Base-by-base conservation (phyloP, 2,113 vertebrate genomes). In the Orcinus orca region DNA sequence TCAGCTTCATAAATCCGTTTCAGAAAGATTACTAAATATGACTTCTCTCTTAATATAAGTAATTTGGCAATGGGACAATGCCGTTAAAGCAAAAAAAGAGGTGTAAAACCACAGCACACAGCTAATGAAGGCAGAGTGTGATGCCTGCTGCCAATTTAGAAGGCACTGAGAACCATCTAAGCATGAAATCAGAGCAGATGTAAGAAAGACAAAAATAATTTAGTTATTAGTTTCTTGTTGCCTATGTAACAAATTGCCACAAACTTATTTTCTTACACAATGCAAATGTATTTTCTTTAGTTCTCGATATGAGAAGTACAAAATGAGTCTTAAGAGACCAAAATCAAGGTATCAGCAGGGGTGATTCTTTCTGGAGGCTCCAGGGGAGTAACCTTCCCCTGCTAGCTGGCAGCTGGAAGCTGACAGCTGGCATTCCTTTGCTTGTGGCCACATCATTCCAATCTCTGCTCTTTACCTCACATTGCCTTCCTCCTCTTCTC, bases 1-100 rank as follows among this genome's bases (percentile, higher is more conserved):
- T 53, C 63, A 1, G n/a, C 4, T 90, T 92, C 23, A 10, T 41
- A 79, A 81, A 9, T 53, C 60, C 86, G 21, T 71, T 92, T 82
- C 60, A 47, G n/a, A 94, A 73, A 94, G 6, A 90, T 67, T 95
- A 31, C 29, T 71, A 90, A 60, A 80, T 21, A 87, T 23, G 3
- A 3, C 6, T 87, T 60, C 5, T 33, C 20, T 53, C 76, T 70
- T 47, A 21, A 68, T n/a, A 26, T 36, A 94, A 73, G 21, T 63
- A 63, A 53, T 77, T 83, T 93, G 36, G 2, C 29, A 62, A 60
- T 60, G 2, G 15, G 5, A 20, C 4, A 60, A 53, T 73, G 11
- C 10, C 8, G 50, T 44, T 81, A 71, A 90, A 90, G 58, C 12
- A 11, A 36, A 71, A 71, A 44, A 41, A 50, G 23, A 68, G 1